A percentile compares a stretch with the other conserved stretches of the same genome.
Evolutionary conservation across 2,113 vertebrate species (phyloP).

Genomic region (Equus przewalskii): DNA sequence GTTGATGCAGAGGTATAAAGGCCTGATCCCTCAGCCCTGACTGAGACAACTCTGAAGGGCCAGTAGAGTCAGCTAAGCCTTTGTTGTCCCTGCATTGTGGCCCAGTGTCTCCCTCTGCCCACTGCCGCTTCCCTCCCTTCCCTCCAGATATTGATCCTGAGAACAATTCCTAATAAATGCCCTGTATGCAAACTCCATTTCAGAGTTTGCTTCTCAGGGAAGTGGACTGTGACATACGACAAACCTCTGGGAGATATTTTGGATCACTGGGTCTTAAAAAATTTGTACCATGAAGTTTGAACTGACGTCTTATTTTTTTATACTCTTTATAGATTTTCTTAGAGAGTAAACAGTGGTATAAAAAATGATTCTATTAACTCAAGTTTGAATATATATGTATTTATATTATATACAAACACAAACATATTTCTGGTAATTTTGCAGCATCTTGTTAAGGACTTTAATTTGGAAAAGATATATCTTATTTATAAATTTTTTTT

Average conservation of each 20-base stretch:
- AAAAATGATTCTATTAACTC: not conserved
- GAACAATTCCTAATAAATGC: not conserved
- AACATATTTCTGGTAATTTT: not conserved
- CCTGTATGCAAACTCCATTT: not conserved
- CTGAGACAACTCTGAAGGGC: not conserved
- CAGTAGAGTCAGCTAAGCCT: not conserved
- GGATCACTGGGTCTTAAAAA: not conserved
- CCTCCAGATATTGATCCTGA: not conserved
- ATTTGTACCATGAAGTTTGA: not conserved
- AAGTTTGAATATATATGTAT: not conserved
- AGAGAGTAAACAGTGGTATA: not conserved
- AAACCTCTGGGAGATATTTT: not conserved
- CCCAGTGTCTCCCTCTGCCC: not conserved
- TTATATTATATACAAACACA: not conserved
- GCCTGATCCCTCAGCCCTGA: not conserved
- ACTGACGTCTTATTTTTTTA: not conserved
- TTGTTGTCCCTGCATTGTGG: not conserved
- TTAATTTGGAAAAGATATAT: conserved; percentile 5
- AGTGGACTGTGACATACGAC: not conserved
- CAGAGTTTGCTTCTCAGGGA: not conserved
- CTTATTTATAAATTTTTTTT: not conserved
- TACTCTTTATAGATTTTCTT: conserved; percentile 19
- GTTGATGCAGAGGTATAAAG: not conserved
- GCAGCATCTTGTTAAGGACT: not conserved
- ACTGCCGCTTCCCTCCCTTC: not conserved